These are phyloP conservation scores for Patella depressa DNA, from an alignment of 2,888 invertebrate genomes.

Conservation along the genomic window DNA sequence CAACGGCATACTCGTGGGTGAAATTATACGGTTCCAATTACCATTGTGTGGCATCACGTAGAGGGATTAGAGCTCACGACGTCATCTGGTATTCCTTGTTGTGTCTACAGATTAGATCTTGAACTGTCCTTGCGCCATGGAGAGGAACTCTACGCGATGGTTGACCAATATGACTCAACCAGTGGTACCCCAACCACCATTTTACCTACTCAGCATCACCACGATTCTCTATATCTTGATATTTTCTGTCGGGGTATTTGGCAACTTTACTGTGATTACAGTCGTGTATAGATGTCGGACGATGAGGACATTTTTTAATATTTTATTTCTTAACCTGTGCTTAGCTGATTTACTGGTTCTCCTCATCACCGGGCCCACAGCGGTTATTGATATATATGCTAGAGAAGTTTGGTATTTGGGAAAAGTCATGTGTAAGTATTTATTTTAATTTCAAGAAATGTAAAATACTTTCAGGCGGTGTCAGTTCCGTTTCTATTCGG, in stretches of 20 bases:
- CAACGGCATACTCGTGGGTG: no score
- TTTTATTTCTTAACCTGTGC: conserved; percentile 92
- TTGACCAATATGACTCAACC: no score
- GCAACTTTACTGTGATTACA: conserved; percentile 92
- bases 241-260: conserved; percentile 90
- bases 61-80: no score
- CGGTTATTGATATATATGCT: conserved; percentile 91
- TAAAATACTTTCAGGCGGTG: no score
- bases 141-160: no score
- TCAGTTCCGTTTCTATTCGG: no score
- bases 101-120: no score
- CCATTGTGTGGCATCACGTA: no score
- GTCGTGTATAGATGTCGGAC: conserved; percentile 88
- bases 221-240: conserved; percentile 90
- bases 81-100: no score
- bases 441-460: no score
- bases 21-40: no score
- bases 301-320: conserved; percentile 89
- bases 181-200: conserved; percentile 30
- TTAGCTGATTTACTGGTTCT: conserved; percentile 92
- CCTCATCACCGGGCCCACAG: conserved; percentile 91
- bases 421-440: conserved; percentile 90
- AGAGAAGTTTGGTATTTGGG: conserved; percentile 93
- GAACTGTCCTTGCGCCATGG: no score
- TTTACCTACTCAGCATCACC: conserved; percentile 88